Evolutionary conservation across 53 echinoderm and acorn worm species (phyloP).

Genomic region (Holothuria leucospilota): DNA sequence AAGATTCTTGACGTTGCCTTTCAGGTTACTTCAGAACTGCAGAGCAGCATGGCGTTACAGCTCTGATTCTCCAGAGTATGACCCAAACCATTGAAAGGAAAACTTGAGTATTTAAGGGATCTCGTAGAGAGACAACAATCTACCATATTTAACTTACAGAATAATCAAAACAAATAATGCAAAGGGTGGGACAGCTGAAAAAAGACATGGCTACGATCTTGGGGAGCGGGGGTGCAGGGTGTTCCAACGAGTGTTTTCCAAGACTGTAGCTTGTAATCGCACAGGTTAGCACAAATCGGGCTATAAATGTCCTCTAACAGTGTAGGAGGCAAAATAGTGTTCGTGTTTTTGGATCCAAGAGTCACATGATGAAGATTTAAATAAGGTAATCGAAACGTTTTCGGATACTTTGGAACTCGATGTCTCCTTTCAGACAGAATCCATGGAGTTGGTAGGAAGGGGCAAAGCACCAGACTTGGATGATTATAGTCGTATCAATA

Average conservation of each 20-base stretch:
- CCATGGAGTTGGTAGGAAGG: neutral
- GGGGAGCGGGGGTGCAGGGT: too few relatives aligned
- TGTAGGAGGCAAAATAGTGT: neutral
- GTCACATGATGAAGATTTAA: neutral
- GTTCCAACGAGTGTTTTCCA: too few relatives aligned
- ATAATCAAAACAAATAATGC: neutral
- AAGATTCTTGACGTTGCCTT: too few relatives aligned
- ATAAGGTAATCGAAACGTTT: neutral
- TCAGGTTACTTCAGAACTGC: too few relatives aligned
- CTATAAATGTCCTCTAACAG: neutral
- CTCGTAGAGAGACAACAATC: constrained; percentile 12
- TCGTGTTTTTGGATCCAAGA: neutral
- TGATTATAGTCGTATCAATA: neutral
- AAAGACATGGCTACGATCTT: constrained; percentile 13
- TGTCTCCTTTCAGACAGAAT: neutral
- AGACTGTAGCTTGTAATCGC: neutral
- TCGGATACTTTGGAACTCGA: neutral
- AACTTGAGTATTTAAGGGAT: neutral
- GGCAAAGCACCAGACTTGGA: neutral
- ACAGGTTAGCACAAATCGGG: neutral
- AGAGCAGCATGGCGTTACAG: too few relatives aligned
- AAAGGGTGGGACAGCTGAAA: neutral
- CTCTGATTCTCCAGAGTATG: neutral
- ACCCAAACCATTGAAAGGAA: neutral
- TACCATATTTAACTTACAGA: constrained; percentile 12